These are phyloP conservation scores for Tenthredo scrophulariae DNA, from an alignment of 2,888 invertebrate genomes.

Conservation along the genomic window DNA sequence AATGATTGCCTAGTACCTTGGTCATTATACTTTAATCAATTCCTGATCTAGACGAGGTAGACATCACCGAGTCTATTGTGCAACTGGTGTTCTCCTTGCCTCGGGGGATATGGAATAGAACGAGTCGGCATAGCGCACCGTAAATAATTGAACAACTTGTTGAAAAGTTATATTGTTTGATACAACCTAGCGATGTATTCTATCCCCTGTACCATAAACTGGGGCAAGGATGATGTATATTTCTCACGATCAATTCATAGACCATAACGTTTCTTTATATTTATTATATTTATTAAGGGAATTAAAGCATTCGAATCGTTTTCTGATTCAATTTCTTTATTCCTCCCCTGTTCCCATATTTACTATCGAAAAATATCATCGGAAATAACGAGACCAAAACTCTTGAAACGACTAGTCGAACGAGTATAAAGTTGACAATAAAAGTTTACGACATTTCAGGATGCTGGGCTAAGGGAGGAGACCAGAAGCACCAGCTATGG, in stretches of 20 bases:
- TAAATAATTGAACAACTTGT: constrained; percentile 41
- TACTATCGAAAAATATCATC: neutral
- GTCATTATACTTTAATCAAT: constrained; percentile 12
- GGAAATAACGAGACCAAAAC: neutral
- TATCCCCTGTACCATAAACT: neutral
- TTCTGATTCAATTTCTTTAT: neutral
- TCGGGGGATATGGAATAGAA: neutral
- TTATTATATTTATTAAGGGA: neutral
- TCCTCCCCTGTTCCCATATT: neutral
- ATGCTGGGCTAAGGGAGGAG: neutral
- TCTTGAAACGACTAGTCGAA: neutral
- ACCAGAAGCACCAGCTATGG: neutral
- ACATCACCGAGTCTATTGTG: constrained; percentile 21
- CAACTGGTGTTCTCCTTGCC: constrained; percentile 35
- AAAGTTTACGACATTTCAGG: constrained; percentile 1
- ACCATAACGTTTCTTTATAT: too few relatives aligned
- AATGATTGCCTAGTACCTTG: neutral
- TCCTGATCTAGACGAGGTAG: neutral
- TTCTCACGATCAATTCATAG: neutral
- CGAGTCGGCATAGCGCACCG: neutral
- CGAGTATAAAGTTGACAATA: constrained; percentile 21
- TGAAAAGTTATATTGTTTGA: constrained; percentile 22
- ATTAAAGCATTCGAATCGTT: neutral
- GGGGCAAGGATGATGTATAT: neutral
- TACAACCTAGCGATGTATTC: neutral